phyloP scores from a whole-genome alignment of 2,797 vertebrate species.

The Fundulus diaphanus region DNA sequence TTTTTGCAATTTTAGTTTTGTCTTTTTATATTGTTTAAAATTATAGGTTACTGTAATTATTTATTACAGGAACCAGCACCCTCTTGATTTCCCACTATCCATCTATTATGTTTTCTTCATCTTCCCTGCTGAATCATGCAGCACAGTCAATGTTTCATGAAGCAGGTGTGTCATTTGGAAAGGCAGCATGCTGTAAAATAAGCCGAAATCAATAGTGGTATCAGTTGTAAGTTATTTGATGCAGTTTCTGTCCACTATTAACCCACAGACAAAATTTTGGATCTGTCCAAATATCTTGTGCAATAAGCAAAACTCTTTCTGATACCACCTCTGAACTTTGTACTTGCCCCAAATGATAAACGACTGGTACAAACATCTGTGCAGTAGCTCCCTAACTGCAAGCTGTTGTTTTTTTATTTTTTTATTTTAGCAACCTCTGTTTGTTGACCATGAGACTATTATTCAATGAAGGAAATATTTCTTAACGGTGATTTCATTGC shows the following conservation, averaged over 20 bases:
- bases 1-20: too few relatives aligned
- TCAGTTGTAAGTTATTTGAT: not conserved
- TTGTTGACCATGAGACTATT: not conserved
- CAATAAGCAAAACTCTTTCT: constrained; percentile 4
- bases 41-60: too few relatives aligned
- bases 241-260: not conserved
- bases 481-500: too few relatives aligned
- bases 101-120: not conserved
- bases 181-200: not conserved
- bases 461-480: not conserved
- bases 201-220: not conserved
- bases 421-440: not conserved
- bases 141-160: too few relatives aligned
- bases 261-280: not conserved
- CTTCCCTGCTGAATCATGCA: not conserved
- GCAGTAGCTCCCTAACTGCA: not conserved
- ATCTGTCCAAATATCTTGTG: constrained; percentile 1
- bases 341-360: not conserved
- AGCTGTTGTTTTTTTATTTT: not conserved
- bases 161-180: constrained; percentile 3
- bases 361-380: not conserved
- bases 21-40: too few relatives aligned
- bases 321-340: constrained; percentile 1
- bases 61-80: too few relatives aligned
- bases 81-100: too few relatives aligned